Percentiles rank a stretch among this genome's conserved stretches.
Conservation (phyloP, 1,140 invertebrate species). For the Pemphigus obesinymphae region DNA sequence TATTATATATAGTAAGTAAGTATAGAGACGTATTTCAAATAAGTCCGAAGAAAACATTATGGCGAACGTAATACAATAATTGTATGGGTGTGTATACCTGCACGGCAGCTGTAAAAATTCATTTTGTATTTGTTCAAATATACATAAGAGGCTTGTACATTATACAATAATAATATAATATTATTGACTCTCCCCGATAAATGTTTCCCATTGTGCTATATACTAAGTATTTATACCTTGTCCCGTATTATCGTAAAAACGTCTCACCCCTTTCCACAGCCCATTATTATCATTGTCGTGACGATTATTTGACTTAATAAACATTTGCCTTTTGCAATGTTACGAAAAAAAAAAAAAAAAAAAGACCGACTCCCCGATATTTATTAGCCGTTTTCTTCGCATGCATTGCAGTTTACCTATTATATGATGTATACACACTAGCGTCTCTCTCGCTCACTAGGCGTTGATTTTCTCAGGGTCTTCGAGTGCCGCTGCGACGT, state of each 20-base stretch:
- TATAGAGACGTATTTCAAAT: neutral
- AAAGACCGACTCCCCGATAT: neutral
- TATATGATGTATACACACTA: neutral
- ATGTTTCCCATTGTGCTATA: neutral
- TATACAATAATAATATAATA: too few relatives aligned
- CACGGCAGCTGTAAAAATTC: neutral
- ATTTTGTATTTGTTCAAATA: neutral
- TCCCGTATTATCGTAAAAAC: neutral
- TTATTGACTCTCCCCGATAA: conserved; percentile 21
- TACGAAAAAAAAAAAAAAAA: neutral
- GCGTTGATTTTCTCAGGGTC: conserved; percentile 4
- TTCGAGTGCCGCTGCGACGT: neutral
- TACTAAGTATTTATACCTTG: neutral
- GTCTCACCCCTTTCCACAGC: neutral
- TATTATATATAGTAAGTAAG: too few relatives aligned
- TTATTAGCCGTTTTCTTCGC: conserved; percentile 7
- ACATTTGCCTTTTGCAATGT: neutral
- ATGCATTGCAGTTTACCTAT: neutral
- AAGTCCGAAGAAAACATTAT: neutral
- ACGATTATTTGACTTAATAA: neutral
- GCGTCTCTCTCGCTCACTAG: neutral
- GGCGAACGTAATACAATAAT: neutral
- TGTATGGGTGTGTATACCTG: neutral
- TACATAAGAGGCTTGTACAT: neutral
- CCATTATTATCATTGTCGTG: too few relatives aligned